These are phyloP conservation scores for Albula glossodonta DNA, from an alignment of 2,113 vertebrate species.

Conservation along the genomic window DNA sequence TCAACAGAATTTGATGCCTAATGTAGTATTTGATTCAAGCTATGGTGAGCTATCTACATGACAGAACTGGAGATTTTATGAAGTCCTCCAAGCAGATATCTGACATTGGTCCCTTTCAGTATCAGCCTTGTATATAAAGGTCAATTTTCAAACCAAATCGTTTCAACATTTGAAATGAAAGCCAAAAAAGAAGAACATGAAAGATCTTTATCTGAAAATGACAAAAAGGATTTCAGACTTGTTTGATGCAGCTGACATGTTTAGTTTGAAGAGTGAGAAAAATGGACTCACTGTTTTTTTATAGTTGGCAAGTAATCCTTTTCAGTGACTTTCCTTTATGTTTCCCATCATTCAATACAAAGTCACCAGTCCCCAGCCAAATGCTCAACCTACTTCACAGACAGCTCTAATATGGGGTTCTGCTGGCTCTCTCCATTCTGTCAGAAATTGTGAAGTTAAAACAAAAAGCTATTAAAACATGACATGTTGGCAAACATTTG, in stretches of 20 bases:
- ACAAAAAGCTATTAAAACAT: too few species aligned
- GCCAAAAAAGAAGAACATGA: neutral
- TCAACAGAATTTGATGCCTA: neutral
- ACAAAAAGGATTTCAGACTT: neutral
- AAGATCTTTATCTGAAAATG: neutral
- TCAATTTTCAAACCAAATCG: neutral
- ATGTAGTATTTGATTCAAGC: neutral
- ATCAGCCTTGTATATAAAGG: neutral
- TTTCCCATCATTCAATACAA: neutral
- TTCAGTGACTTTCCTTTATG: neutral
- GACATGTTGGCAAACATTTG: too few species aligned
- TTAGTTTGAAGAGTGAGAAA: neutral
- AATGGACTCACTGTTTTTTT: neutral
- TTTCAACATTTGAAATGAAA: neutral
- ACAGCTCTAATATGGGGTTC: too few species aligned
- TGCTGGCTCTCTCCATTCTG: too few species aligned
- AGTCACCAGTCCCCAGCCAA: neutral
- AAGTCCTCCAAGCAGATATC: neutral
- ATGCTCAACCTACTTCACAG: too few species aligned
- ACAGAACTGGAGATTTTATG: neutral
- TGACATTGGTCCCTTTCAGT: neutral
- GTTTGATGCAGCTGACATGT: neutral
- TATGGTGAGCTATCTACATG: neutral
- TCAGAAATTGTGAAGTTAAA: too few species aligned
- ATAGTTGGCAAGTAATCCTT: neutral